phyloP scores from a whole-genome alignment of 1,140 invertebrate genomes.

The Spodoptera litura region DNA sequence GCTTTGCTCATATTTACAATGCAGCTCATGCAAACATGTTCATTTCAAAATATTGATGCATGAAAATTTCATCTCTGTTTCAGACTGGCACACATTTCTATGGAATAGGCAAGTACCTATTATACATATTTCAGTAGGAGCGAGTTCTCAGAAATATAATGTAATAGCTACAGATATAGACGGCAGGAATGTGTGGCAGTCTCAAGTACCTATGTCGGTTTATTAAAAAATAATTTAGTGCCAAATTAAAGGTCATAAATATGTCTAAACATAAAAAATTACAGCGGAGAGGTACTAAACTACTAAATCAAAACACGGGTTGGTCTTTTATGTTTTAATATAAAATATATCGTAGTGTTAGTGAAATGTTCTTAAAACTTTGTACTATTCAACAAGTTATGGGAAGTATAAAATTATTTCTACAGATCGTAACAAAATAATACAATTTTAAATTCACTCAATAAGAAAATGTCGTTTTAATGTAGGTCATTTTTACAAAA shows the following conservation, averaged over 20 bases:
- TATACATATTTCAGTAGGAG: no score
- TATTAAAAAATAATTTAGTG: constrained; percentile 18
- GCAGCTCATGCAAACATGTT: constrained; percentile 76
- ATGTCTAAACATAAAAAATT: constrained; percentile 13
- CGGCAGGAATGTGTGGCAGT: constrained; percentile 16
- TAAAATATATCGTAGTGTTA: constrained; percentile 80
- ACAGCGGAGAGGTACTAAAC: constrained; percentile 76
- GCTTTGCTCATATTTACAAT: constrained; percentile 77
- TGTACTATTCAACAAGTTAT: constrained; percentile 76
- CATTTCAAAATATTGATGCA: constrained; percentile 41
- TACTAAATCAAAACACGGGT: constrained; percentile 85
- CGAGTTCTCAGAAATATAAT: background rate
- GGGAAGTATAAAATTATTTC: constrained; percentile 56
- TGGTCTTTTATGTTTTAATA: constrained; percentile 84
- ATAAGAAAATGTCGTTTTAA: constrained; percentile 46
- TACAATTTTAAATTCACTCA: constrained; percentile 53
- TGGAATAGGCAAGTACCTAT: background rate
- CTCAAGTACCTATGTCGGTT: constrained; percentile 2
- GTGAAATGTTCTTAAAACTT: constrained; percentile 72
- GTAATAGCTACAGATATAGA: background rate
- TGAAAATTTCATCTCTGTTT: constrained; percentile 50
- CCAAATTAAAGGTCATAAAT: constrained; percentile 8
- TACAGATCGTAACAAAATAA: constrained; percentile 51
- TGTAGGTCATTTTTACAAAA: constrained; percentile 49
- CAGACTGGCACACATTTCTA: constrained; percentile 43